Base-by-base conservation (phyloP, 2,888 invertebrate species). In the Macaria liturata region DNA sequence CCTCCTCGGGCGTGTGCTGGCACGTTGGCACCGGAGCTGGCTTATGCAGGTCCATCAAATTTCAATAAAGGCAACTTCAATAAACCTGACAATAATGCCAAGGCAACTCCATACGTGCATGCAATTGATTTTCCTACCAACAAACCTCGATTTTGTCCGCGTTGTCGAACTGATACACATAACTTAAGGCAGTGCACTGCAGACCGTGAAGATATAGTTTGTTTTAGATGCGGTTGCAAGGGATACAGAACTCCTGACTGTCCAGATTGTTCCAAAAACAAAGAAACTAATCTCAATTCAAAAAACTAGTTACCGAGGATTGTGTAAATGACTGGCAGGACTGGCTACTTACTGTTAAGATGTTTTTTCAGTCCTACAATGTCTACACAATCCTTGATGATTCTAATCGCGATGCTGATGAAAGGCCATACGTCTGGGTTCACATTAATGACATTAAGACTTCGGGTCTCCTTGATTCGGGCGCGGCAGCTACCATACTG, bases 281-380 rank as follows among this genome's bases (percentile, higher is more conserved):
- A 9, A 31, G 0, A 4, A 45, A 31, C 20, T 9, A 3, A 3
- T 7, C 34, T 1, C n/a, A 4, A n/a, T 4, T 8, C 47, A 54
- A 52, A 57, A 57, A 61, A 57, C 51, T 57, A 57, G 20, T 32
- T 42, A 4, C n/a, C 8, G 9, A 34, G 51, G 51, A 57, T 57
- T 57, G 51, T n/a, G n/a, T 6, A 3, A 40, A 40, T n/a, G 40
- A 40, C 3, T 40, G 40, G 40, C 7, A 40, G 8, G 40, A 40
- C 4, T 40, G 40, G 40, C n/a, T 40, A 40, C 4, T 3, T 6
- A 6, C 8, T 8, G 8, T 40, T 9, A 9, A 7, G 8, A 40
- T 9, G 8, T 40, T 40, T n/a, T 6, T 3, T n/a, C 4, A 4
- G 4, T 6, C n/a, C 8, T 9, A 40, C 8, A n/a, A 7, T 6